Evolutionary conservation across 1,140 invertebrate genomes (phyloP), one percentile per base, ranked within the genome.

Genomic region (Microplitis mediator): DNA sequence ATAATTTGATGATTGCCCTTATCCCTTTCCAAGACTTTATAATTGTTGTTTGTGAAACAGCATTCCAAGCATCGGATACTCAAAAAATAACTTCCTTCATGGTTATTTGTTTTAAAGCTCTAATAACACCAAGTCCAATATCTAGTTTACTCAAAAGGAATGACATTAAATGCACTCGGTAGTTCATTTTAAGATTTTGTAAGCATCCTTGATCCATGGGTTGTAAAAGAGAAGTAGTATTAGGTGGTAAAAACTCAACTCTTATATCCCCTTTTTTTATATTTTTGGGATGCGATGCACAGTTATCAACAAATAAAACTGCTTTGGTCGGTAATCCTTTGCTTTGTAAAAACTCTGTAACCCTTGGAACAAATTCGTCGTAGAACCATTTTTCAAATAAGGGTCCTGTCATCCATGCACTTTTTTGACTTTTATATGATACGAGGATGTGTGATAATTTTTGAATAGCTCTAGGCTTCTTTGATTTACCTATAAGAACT

Each of bases 251-350:
- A 76, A 77, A 76, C 32, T 23, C 35, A 6, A 69, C 64, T 54
- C 31, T 72, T 9, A 76, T 74, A 32, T 75, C 54, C 4, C 61
- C 70, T 64, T 52, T 36, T 45, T 8, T 62, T 4, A 76, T 51
- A 60, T 63, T 16, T 56, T 61, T 6, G 9, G 77, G 76, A 76
- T 82, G 78, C 9, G 72, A 69, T 13, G 76, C 65, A 36, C 77
- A 78, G 76, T 85, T 85, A 71, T 87, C 81, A n/a, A 86, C 69
- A 74, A 86, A 63, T 11, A 87, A 76, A 61, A 87, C 32, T n/a
- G 81, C 82, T 81, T 85, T 83, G 71, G 74, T 69, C 65, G 74
- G 72, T 32, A 84, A 75, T 74, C 79, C 74, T 52, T 81, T 80
- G 64, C 69, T 56, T 74, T 69, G 52, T n/a, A 78, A 74, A 74